Evolutionary conservation across 1,140 invertebrate species (phyloP).

Genomic region (Drosophila mauritiana): DNA sequence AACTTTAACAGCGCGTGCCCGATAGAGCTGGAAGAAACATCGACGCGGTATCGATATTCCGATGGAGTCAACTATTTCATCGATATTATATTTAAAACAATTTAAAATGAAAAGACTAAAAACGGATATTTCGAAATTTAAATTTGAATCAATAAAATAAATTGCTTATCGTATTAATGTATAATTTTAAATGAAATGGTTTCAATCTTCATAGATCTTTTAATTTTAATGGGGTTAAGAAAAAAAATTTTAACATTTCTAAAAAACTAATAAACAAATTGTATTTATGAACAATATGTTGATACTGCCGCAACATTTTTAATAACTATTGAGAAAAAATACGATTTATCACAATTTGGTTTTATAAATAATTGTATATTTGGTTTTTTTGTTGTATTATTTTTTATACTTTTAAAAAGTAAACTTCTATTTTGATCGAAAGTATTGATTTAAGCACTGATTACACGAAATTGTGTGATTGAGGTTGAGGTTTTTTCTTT

Average conservation of each 20-base stretch:
- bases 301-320: no score
- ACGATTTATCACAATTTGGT: not conserved
- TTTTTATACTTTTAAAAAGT: conserved; percentile 76
- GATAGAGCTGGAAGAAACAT: not conserved
- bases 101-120: not conserved
- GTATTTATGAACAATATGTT: no score
- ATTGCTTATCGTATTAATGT: no score
- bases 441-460: conserved; percentile 59
- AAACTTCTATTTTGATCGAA: conserved; percentile 71
- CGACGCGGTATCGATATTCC: not conserved
- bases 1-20: not conserved
- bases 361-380: conserved; percentile 66
- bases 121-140: no score
- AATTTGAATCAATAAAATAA: no score
- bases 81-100: not conserved
- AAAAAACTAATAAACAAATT: no score
- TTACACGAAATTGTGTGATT: conserved; percentile 38
- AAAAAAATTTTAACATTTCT: no score
- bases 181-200: no score
- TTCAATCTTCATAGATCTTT: no score
- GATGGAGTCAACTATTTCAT: not conserved
- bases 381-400: conserved; percentile 60
- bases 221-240: no score
- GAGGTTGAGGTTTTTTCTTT: conserved; percentile 19
- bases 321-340: not conserved